These are phyloP conservation scores for Macropus fuliginosus DNA, from an alignment of 2,797 vertebrate genomes.

Conservation along the genomic window DNA sequence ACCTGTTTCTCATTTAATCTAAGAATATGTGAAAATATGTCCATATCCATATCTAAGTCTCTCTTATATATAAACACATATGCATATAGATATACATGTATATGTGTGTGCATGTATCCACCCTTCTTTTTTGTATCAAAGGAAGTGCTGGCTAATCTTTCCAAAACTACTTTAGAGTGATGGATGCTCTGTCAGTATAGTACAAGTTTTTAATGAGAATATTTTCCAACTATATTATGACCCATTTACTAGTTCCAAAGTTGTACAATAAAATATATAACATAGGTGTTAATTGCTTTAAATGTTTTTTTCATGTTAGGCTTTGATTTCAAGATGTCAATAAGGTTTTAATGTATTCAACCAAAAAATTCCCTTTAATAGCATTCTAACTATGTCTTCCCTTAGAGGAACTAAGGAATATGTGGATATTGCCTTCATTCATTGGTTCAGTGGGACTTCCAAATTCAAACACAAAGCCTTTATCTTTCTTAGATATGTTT, in stretches of 20 bases:
- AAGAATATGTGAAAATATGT: background rate
- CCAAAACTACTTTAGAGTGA: background rate
- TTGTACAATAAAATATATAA: background rate
- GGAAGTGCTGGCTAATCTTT: background rate
- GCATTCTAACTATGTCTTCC: background rate
- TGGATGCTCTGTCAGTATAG: background rate
- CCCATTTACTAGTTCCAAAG: background rate
- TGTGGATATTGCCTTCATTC: background rate
- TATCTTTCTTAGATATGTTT: background rate
- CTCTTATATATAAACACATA: background rate
- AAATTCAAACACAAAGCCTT: background rate
- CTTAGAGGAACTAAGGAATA: background rate
- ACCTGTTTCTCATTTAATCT: background rate
- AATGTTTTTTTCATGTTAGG: background rate
- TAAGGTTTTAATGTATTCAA: background rate
- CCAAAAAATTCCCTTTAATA: background rate
- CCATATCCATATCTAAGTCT: background rate
- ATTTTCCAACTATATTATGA: background rate
- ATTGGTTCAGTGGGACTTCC: background rate
- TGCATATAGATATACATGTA: too few species aligned
- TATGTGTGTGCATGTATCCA: too few species aligned
- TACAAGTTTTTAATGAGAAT: background rate
- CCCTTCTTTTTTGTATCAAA: background rate
- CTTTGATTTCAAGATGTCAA: background rate
- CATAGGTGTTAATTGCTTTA: background rate